Percentiles rank a stretch among this genome's conserved stretches.
Evolutionary conservation across 1,140 invertebrate genomes (phyloP).

Genomic region (Eriocheir sinensis): DNA sequence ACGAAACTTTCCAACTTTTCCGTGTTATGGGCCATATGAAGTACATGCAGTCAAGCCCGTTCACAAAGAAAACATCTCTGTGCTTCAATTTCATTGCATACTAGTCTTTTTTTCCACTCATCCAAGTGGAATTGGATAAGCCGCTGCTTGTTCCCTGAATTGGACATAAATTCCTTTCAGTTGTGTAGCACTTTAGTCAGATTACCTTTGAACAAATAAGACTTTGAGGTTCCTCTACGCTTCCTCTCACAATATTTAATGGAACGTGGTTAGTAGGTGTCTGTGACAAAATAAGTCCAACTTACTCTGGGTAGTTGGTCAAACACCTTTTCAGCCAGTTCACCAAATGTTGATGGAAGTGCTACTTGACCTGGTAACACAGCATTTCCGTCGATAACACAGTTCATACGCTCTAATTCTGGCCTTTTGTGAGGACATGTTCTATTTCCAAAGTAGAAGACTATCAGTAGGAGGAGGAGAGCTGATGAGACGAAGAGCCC

Average conservation of each 20-base stretch:
- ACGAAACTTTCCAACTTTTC: no score
- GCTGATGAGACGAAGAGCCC: no score
- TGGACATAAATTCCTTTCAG: conserved; percentile 31
- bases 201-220: conserved; percentile 30
- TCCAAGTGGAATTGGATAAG: conserved; percentile 22
- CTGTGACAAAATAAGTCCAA: conserved; percentile 28
- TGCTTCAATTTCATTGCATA: conserved; percentile 27
- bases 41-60: conserved; percentile 5
- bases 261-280: conserved; percentile 24
- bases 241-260: conserved; percentile 29
- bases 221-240: conserved; percentile 20
- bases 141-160: conserved; percentile 23
- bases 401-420: conserved; percentile 18
- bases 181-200: conserved; percentile 29
- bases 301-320: conserved; percentile 20
- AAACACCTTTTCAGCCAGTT: conserved; percentile 36
- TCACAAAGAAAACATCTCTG: conserved; percentile 29
- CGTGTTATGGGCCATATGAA: conserved; percentile 26
- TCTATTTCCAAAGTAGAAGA: conserved; percentile 18
- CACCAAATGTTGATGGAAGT: conserved; percentile 36
- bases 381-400: conserved; percentile 37
- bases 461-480: no score
- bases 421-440: neutral
- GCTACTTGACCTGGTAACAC: conserved; percentile 1
- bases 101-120: conserved; percentile 24